These are phyloP conservation scores for Leucopternis melanops DNA, from an alignment of 2,113 vertebrate genomes.

Conservation along the genomic window DNA sequence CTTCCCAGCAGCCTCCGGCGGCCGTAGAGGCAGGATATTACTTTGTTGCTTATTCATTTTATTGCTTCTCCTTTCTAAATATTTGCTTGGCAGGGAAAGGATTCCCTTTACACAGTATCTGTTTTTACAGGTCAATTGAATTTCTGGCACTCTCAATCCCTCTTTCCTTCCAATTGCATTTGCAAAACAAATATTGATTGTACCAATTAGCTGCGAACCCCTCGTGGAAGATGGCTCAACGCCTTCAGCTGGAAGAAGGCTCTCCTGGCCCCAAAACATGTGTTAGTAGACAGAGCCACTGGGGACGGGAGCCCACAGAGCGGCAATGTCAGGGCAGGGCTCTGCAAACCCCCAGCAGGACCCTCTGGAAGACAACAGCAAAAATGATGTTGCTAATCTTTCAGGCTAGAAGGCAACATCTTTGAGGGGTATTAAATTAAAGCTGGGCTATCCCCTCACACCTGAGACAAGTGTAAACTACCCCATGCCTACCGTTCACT, in stretches of 20 bases:
- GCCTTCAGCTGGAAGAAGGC: not conserved
- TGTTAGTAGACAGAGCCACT: not conserved
- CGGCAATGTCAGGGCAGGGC: not conserved
- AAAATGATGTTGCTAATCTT: not conserved
- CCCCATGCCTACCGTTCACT: not conserved
- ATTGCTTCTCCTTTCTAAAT: conserved; percentile 66
- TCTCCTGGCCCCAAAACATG: not conserved
- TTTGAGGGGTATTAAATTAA: not conserved
- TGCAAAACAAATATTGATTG: conserved; percentile 65
- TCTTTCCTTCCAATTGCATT: conserved; percentile 45
- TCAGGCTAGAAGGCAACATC: not conserved
- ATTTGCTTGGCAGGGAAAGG: conserved; percentile 62
- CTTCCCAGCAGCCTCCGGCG: not conserved
- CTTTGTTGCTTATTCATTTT: conserved; percentile 64
- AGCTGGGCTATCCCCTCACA: not conserved
- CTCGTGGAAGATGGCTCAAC: not conserved
- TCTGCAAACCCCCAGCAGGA: not conserved
- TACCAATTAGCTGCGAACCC: conserved; percentile 50
- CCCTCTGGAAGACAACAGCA: not conserved
- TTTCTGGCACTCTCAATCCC: conserved; percentile 48
- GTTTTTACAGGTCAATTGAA: conserved; percentile 59
- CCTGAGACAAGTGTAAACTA: not conserved
- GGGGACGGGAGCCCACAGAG: not conserved
- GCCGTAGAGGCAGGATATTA: conserved; percentile 41
- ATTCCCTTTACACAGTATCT: conserved; percentile 55